Base-by-base conservation (phyloP, 2,888 invertebrate species). In the Orchesella flavescens region DNA sequence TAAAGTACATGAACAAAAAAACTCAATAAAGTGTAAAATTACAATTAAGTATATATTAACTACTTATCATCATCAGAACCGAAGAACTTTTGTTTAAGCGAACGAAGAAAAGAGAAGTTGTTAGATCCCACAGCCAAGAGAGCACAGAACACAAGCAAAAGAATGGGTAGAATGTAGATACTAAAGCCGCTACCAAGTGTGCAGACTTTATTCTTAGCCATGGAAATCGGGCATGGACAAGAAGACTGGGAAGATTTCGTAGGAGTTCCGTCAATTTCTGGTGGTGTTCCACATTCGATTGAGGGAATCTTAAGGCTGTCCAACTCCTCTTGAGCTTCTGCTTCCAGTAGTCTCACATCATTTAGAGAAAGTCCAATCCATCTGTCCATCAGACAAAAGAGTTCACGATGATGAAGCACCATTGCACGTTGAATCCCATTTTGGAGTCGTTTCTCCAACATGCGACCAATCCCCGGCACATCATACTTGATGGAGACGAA, bases 331-430 rank as follows among this genome's bases (percentile, higher is more conserved):
- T 24, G 55, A 9, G 34, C 7, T 24, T 53, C 24, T 55, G 53
- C 21, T 34, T n/a, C 21, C 71, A 10, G 12, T 34, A 4, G 3
- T 34, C 7, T 34, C 34, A 34, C 34, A 4, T 34, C 34, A 34
- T 34, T 34, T 34, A 34, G 34, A 34, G 34, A 4, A 34, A 53
- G 1, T 7, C 65, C 75, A n/a, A 77, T 23, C 77, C 77, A 77
- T 10, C 43, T 19, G 17, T 77, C 77, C 2, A 77, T 68, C n/a
- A 9, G 68, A 23, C 77, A 77, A 44, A 44, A 77, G 13, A 77
- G 21, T 49, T 77, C 77, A 2, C 77, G 77, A 46, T 77, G 77
- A 44, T 77, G 77, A 1, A 77, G 24, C 17, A 13, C 13, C 57
- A 77, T 21, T 1, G 77, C 55, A 1, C 77, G 55, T 4, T 24